Base-by-base conservation (phyloP, 1,140 invertebrate species). In the Drosophila lowei region DNA sequence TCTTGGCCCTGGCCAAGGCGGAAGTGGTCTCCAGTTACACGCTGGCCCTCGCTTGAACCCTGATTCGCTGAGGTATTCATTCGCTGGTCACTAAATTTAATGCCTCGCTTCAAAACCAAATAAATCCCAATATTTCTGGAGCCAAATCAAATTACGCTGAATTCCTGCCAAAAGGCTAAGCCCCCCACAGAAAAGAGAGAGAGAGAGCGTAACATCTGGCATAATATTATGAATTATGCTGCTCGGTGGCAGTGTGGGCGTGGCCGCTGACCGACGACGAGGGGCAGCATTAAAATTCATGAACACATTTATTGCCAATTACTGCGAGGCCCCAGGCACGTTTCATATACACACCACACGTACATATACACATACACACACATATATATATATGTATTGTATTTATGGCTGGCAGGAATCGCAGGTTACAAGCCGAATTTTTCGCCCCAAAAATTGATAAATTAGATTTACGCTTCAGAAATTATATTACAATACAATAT, bases 281-380 rank as follows among this genome's bases (percentile, higher is more conserved):
- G 58, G 34, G 44, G 63, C 60, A 68, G 58, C 83, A 88, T 88
- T 88, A 88, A 88, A 88, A 88, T 88, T 88, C 83, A 88, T 88
- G 83, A 88, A 88, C 84, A 88, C 83, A 88, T 88, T 88, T 88
- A 88, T 88, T 88, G 83, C 83, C 83, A 88, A 88, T 88, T 88
- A 88, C 83, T 81, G 79, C 78, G 71, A 59, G 65, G 84, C 66
- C 66, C 66, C 55, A 21, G 72, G 68, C 78, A 88, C 78, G 84
- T 79, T 88, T 61, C 73, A 61, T 79, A 74, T 79, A 73, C 58
- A 66, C 43, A 49, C 28, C 56, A 30, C 38, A 54, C 47, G 60
- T 58, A 71, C 42, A 53, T 46, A 44, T 23, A 48, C n/a, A 57
- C n/a, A 38, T 18, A 54, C 15, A 54, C 23, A 60, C 13, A 59